Conservation (phyloP, 2,113 vertebrate species). For the Seriola rivoliana region DNA sequence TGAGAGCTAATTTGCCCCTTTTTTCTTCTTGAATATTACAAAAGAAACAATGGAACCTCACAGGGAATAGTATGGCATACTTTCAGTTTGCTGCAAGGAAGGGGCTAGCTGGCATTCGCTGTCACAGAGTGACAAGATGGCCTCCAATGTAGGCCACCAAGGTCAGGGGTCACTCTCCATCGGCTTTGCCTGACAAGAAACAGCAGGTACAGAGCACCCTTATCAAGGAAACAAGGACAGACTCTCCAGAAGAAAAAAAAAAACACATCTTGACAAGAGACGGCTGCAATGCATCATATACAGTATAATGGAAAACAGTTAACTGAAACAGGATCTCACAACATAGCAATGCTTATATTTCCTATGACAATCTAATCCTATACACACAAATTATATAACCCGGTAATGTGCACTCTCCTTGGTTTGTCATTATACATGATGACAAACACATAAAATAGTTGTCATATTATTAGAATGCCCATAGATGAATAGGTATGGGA, state of each 20-base stretch:
- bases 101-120: not conserved
- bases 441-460: not conserved
- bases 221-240: conserved; percentile 28
- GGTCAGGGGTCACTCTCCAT: conserved; percentile 48
- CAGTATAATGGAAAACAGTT: not conserved
- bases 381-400: not conserved
- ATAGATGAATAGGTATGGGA: too few species aligned
- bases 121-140: conserved; percentile 36
- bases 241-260: not conserved
- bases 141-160: conserved; percentile 50
- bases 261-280: not conserved
- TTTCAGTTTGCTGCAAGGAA: conserved; percentile 39
- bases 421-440: not conserved
- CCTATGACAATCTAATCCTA: not conserved
- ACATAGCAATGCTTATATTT: not conserved
- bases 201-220: conserved; percentile 48
- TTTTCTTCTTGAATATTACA: conserved; percentile 64
- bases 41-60: conserved; percentile 54
- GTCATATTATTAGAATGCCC: not conserved
- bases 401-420: not conserved
- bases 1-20: conserved; percentile 75
- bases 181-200: conserved; percentile 52
- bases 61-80: conserved; percentile 32
- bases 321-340: not conserved
- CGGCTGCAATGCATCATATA: not conserved